These are phyloP conservation scores for Dendrocincla tyrannina DNA, from an alignment of 2,797 vertebrate species.

Conservation along the genomic window DNA sequence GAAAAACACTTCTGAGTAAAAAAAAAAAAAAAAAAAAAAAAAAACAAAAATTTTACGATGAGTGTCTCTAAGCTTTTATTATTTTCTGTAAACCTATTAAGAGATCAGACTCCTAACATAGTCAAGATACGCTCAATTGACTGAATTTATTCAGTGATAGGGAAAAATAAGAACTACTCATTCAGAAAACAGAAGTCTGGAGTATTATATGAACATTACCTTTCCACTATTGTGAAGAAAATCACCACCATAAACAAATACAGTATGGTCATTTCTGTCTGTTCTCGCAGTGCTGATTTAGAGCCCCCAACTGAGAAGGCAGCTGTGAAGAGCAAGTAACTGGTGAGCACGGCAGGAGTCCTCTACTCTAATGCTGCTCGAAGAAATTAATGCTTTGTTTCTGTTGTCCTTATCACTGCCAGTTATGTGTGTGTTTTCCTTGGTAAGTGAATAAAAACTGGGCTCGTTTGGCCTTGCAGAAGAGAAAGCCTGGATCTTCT, in stretches of 20 bases:
- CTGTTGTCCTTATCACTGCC: slow-evolving; percentile 50
- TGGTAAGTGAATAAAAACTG: slow-evolving; percentile 1
- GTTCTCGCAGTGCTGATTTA: slow-evolving; percentile 58
- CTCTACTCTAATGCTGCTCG: slow-evolving; percentile 43
- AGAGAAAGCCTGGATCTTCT: background rate
- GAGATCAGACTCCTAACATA: background rate
- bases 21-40: background rate
- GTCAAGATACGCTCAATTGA: background rate
- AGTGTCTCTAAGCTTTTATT: background rate
- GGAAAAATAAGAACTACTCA: background rate
- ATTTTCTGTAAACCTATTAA: background rate
- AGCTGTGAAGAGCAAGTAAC: slow-evolving; percentile 60
- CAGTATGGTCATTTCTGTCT: slow-evolving; percentile 54
- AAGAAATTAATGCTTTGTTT: slow-evolving; percentile 63
- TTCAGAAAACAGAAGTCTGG: slow-evolving; percentile 8
- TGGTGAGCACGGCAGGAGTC: slow-evolving; percentile 54
- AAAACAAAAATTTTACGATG: background rate
- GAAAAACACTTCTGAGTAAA: background rate
- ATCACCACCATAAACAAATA: background rate
- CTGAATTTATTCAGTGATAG: background rate
- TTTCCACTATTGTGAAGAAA: slow-evolving; percentile 40
- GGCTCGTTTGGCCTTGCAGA: background rate
- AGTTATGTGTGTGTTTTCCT: slow-evolving; percentile 29
- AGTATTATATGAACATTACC: slow-evolving; percentile 30
- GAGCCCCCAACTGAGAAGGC: slow-evolving; percentile 71